Percentiles rank a stretch among this genome's conserved stretches.
Conservation (phyloP, 2,113 vertebrate species). For the Embiotoca jacksoni region DNA sequence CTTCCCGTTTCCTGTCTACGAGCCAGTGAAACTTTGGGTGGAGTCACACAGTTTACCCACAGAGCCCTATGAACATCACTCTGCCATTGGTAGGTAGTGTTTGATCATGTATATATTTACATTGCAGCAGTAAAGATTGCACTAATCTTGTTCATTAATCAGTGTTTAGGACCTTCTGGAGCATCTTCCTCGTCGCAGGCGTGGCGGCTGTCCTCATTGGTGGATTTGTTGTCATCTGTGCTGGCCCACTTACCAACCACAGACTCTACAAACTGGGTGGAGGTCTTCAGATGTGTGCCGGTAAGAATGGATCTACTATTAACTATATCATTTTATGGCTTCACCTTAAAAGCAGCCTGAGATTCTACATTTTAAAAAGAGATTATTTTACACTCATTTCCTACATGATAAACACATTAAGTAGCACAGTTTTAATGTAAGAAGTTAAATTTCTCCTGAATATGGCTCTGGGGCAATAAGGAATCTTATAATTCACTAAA, state of each 20-base stretch:
- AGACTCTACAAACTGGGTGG: constrained; percentile 49
- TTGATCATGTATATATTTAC: too few relatives aligned
- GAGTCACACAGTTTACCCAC: background rate
- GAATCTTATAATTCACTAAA: too few relatives aligned
- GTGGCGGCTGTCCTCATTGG: constrained; percentile 1
- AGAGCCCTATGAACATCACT: constrained; percentile 35
- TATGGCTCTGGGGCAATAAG: too few relatives aligned
- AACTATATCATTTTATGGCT: too few relatives aligned
- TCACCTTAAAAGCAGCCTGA: too few relatives aligned
- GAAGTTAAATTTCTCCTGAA: too few relatives aligned
- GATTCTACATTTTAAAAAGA: too few relatives aligned
- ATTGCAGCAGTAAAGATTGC: too few relatives aligned
- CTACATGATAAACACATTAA: background rate
- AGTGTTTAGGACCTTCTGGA: constrained; percentile 72
- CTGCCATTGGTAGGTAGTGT: constrained; percentile 46
- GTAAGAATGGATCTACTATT: background rate
- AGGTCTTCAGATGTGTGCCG: constrained; percentile 50
- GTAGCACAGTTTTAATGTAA: too few relatives aligned
- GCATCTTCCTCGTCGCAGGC: constrained; percentile 59
- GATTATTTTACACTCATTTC: too few relatives aligned
- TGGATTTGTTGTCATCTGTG: constrained; percentile 47
- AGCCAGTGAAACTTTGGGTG: background rate
- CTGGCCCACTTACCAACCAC: constrained; percentile 41
- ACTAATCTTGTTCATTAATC: background rate
- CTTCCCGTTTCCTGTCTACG: constrained; percentile 58